Base-by-base conservation (phyloP, 2,888 invertebrate genomes). In the Alsophila aescularia region DNA sequence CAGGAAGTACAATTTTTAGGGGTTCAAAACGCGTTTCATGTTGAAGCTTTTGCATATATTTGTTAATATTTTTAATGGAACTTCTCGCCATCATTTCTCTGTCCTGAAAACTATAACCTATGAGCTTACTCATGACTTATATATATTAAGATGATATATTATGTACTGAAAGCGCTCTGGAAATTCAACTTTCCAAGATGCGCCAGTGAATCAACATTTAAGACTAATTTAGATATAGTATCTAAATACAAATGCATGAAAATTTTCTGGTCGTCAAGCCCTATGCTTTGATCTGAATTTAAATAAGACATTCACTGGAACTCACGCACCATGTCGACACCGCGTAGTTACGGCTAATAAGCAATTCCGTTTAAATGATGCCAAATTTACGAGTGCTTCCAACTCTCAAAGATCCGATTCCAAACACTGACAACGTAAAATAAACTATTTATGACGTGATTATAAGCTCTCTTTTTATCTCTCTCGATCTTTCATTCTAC, bases 381-480 rank as follows among this genome's bases (percentile, higher is more conserved):
- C 58, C 62, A 69, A 75, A 76, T 77, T 67, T n/a, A n/a, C n/a
- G n/a, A 69, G 64, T 64, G 59, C 73, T 71, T 73, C 72, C 73
- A 70, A 59, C 65, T 72, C 70, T 43, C 12, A 14, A 21, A 39
- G 0, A 18, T 18, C 29, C n/a, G 1, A 9, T 69, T 63, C 54
- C 66, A 69, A 70, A 67, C 58, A 42, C 36, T 43, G 58, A 58
- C 66, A 60, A 64, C 64, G 49, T 32, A 43, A 53, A 51, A 48
- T 18, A 29, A 29, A 35, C 31, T 45, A 43, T 47, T 48, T 52
- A 52, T 5, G 52, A 27, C 36, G 41, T 16, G 47, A 10, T 47
- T 7, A 39, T 47, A 45, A n/a, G n/a, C 24, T 36, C 16, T 15
- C 13, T 2, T n/a, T 1, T 45, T 12, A 13, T 13, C 27, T 12